Evolutionary conservation across 2,888 invertebrate genomes (phyloP).

Genomic region (Harmothoe impar): DNA sequence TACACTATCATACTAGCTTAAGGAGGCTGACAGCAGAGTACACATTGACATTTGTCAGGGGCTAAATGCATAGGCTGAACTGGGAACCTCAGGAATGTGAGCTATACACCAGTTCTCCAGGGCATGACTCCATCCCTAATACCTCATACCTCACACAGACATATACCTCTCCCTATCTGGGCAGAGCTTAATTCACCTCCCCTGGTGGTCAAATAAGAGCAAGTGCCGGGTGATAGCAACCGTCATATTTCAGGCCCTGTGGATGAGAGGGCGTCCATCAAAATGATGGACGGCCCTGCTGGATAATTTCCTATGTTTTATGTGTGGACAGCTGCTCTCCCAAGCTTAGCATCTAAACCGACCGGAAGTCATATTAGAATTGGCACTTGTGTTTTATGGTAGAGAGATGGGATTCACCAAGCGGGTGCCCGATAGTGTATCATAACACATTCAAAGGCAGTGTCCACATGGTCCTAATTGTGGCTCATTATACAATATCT

Average conservation of each 20-base stretch:
- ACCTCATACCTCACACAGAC: neutral
- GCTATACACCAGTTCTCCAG: neutral
- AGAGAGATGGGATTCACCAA: too few species aligned
- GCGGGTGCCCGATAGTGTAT: too few species aligned
- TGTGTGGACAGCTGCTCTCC: too few species aligned
- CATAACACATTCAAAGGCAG: too few species aligned
- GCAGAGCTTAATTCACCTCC: neutral
- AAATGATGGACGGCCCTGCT: neutral
- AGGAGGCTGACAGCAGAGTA: too few species aligned
- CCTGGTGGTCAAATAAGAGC: slow-evolving; percentile 7
- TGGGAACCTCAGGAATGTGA: neutral
- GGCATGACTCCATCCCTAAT: neutral
- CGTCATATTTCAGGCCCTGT: neutral
- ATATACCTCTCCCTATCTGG: neutral
- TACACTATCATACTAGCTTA: too few species aligned
- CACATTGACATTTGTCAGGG: too few species aligned
- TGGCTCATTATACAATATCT: slow-evolving; percentile 16
- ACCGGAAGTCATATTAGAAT: too few species aligned
- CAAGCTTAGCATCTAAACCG: too few species aligned
- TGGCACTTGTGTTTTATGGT: too few species aligned
- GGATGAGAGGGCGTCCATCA: neutral
- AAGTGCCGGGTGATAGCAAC: slow-evolving; percentile 3
- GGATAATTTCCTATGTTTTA: neutral
- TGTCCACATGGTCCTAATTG: neutral
- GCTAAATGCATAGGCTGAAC: too few species aligned